Conservation (phyloP, 2,888 invertebrate genomes). For the Philopedon plagiatum region DNA sequence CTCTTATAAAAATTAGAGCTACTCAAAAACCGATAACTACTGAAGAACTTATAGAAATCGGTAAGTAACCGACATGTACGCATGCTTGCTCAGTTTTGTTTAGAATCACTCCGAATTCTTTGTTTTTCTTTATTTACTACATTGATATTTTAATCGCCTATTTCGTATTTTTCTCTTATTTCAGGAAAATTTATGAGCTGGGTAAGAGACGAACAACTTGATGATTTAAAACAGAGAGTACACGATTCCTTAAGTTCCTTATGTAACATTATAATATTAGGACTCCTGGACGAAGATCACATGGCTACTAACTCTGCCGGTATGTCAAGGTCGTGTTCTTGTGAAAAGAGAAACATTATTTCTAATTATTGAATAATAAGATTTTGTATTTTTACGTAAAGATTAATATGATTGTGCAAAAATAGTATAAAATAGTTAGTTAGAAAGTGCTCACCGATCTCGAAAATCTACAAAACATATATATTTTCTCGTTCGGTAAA, state of each 20-base stretch:
- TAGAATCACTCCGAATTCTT: too few species aligned
- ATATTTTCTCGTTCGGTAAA: too few species aligned
- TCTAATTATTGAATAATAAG: too few species aligned
- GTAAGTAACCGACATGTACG: conserved; percentile 62
- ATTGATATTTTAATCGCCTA: too few species aligned
- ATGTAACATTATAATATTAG: conserved; percentile 81
- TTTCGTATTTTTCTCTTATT: background rate
- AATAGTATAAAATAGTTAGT: too few species aligned
- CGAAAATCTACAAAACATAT: too few species aligned
- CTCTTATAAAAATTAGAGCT: conserved; percentile 77
- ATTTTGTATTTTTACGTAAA: too few species aligned
- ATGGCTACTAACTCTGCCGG: conserved; percentile 79
- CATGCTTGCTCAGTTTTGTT: too few species aligned
- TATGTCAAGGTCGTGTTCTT: background rate
- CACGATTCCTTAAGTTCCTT: conserved; percentile 76
- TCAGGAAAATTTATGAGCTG: conserved; percentile 77
- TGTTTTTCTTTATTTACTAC: too few species aligned
- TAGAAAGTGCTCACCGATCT: too few species aligned
- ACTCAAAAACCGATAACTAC: conserved; percentile 82
- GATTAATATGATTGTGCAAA: too few species aligned
- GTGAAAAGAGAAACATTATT: too few species aligned
- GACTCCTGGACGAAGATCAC: conserved; percentile 80
- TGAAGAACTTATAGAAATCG: conserved; percentile 84
- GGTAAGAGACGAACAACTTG: conserved; percentile 80
- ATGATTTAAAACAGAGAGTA: conserved; percentile 78